Conservation (phyloP, 2,888 invertebrate genomes). For the Teinopalpus imperialis region DNA sequence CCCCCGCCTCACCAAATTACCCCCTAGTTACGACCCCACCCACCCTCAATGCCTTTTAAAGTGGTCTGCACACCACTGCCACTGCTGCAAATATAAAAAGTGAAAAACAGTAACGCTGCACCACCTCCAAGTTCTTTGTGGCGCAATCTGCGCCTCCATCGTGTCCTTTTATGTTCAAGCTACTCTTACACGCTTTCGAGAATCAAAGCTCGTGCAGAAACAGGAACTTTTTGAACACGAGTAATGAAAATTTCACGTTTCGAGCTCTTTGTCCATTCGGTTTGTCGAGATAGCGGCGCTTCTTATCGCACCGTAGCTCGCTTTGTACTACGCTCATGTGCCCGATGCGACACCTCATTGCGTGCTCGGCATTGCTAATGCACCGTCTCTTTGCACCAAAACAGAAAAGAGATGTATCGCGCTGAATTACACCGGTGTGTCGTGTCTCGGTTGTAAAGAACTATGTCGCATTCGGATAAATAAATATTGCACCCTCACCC, state of each 20-base stretch:
- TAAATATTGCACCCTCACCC: conserved; percentile 82
- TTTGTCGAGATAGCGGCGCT: conserved; percentile 61
- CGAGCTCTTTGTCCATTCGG: conserved; percentile 64
- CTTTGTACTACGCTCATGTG: conserved; percentile 62
- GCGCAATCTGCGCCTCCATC: conserved; percentile 78
- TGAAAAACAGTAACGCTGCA: conserved; percentile 73
- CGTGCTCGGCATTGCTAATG: conserved; percentile 73
- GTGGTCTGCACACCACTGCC: conserved; percentile 78
- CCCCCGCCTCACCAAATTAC: conserved; percentile 79
- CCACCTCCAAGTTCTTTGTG: conserved; percentile 81
- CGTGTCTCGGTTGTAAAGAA: conserved; percentile 69
- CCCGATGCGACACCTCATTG: conserved; percentile 50
- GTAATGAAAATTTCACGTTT: conserved; percentile 80
- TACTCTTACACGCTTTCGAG: conserved; percentile 77
- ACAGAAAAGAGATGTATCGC: conserved; percentile 51
- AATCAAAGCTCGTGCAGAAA: conserved; percentile 68
- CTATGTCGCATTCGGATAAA: conserved; percentile 73
- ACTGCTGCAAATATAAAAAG: conserved; percentile 79
- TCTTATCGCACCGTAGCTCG: conserved; percentile 68
- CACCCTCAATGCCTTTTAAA: conserved; percentile 78
- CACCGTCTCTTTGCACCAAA: conserved; percentile 41
- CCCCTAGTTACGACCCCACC: conserved; percentile 74
- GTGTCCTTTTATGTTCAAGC: conserved; percentile 72
- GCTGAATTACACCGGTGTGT: conserved; percentile 63
- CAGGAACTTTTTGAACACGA: conserved; percentile 72